Evolutionary conservation across 30 jellyfish, hydroid and myxozoan genomes (phyloP), one percentile per base, ranked within the genome.

Genomic region (Chironex yamaguchii): DNA sequence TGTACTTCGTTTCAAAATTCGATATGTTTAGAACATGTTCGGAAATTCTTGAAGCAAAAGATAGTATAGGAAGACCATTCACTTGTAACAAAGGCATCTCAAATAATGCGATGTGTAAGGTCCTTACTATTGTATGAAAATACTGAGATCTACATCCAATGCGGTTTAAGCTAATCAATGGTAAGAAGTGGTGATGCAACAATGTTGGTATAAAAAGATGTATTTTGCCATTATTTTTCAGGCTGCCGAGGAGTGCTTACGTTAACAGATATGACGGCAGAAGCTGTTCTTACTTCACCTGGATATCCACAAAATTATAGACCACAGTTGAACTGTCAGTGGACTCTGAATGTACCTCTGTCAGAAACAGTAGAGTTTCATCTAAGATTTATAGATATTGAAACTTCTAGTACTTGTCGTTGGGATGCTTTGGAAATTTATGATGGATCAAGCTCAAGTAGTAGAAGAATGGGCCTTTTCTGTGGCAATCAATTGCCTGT

Each of bases 341-440:
- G 92, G 92, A 74, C 71, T 21, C 74, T 88, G 21, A 88, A 34
- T 53, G 96, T 88, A 0, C 96, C 96, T 6, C 82, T 85, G 33
- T 90, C 91, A 20, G 87, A 88, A 28, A 67, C 88, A 33, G 79
- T 88, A 54, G 85, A 66, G 32, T 88, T 88, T 50, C 53, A 49
- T 0, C 62, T 88, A 24, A 84, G 49, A 17, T 83, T 66, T 75
- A 0, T 88, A 81, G 96, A 88, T 42, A 88, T 88, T 28, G 96
- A 88, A 76, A 3, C 89, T 26, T 85, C 54, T 6, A 14, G 67
- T 14, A 49, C 58, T 12, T 88, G 96, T 35, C 6, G 28, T 6
- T 88, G 63, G 54, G 96, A 88, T 82, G 78, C 67, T 68, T 80
- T 88, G 34, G 92, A 78, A 23, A 77, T 88, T 0, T 36, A 84